A percentile compares a stretch with the other conserved stretches of the same genome.
Evolutionary conservation across 2,113 vertebrate species (phyloP).

Genomic region (Desmodus rotundus): DNA sequence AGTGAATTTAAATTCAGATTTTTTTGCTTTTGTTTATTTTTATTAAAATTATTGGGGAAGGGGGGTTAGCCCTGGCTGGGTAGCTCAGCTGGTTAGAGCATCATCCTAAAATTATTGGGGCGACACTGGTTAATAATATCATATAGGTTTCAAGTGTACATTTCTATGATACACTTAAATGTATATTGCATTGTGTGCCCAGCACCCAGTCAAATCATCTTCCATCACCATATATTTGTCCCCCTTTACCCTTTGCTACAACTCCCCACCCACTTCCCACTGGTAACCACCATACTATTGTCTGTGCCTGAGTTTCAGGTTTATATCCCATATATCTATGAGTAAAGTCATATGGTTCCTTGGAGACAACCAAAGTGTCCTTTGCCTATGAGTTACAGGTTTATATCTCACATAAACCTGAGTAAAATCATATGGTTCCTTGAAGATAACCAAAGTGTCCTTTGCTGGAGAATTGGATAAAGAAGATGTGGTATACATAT

Average conservation of each 20-base stretch:
- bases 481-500: neutral
- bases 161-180: neutral
- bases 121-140: neutral
- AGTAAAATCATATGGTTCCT: neutral
- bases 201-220: neutral
- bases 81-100: no score
- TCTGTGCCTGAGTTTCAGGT: neutral
- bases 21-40: neutral
- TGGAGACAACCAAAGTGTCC: neutral
- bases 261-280: neutral
- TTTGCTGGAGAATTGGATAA: neutral
- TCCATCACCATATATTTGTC: neutral
- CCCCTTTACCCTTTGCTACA: neutral
- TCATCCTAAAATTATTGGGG: no score
- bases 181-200: neutral
- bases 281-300: neutral
- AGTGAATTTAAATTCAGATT: neutral
- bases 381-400: neutral
- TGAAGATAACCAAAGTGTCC: neutral
- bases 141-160: neutral
- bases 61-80: no score
- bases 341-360: neutral
- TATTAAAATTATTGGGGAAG: neutral
- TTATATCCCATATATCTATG: neutral
- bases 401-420: neutral